Base-by-base conservation (phyloP, 2,888 invertebrate genomes). In the Chydorus sphaericus region DNA sequence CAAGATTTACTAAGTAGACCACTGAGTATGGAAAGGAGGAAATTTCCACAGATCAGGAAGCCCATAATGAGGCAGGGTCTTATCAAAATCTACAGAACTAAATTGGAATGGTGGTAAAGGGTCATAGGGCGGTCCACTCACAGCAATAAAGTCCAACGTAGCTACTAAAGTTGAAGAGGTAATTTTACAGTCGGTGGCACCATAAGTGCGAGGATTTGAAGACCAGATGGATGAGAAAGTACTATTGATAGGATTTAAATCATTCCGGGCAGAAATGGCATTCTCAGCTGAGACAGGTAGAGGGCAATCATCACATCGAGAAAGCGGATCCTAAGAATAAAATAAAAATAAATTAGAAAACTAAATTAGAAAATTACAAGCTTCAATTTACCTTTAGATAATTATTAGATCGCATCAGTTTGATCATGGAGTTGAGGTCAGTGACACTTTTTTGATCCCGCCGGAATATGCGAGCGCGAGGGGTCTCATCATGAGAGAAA, bases 1-100 rank as follows among this genome's bases (percentile, higher is more conserved):
- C n/a, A n/a, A n/a, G n/a, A n/a, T n/a, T n/a, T n/a, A n/a, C n/a
- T n/a, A n/a, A n/a, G n/a, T n/a, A n/a, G n/a, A n/a, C n/a, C n/a
- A n/a, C n/a, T n/a, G n/a, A 20, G 77, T 77, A 57, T 68, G 66
- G 48, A 80, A 72, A 2, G 79, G 75, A 31, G 75, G 71, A 66
- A 87, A 89, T 51, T 77, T 72, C 77, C 84, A 88, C 49, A 75
- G 67, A 62, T 87, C 83, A 0, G 88, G 86, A 10, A 85, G 81
- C 2, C 84, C 85, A 59, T 75, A 67, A 64, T 86, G 88, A 1
- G 79, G 74, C 20, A 75, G 64, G 51, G 69, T 65, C 57, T 76
- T 71, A 3, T 73, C 73, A 63, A 82, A 83, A 59, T 74, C 80
- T 59, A 79, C 78, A 52, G 75, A 76, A 53, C 82, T 80, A 88